These are phyloP conservation scores for Empidonax alnorum DNA, from an alignment of 2,113 vertebrate species.

Conservation along the genomic window DNA sequence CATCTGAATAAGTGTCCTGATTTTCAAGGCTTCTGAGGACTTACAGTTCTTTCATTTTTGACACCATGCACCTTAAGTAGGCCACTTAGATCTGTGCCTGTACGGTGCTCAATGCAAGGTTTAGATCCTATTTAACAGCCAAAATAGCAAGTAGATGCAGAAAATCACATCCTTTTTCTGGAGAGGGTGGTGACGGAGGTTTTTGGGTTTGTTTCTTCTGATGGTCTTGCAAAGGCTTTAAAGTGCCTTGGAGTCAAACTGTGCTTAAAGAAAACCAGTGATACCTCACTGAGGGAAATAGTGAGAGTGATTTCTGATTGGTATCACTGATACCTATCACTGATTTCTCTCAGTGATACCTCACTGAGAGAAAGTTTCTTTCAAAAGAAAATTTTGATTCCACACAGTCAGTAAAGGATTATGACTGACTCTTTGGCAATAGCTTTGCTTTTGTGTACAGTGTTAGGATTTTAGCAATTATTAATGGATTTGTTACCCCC, in stretches of 20 bases:
- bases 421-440: not conserved
- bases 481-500: not conserved
- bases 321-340: no score
- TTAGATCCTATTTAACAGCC: conserved; percentile 12
- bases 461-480: not conserved
- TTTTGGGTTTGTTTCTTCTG: conserved; percentile 30
- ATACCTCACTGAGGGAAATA: not conserved
- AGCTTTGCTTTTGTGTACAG: not conserved
- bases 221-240: not conserved
- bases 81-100: not conserved
- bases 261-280: not conserved
- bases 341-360: no score
- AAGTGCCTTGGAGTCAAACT: not conserved
- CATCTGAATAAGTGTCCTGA: conserved; percentile 33
- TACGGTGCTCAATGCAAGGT: not conserved
- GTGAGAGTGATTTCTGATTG: no score
- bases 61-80: conserved; percentile 16
- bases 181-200: not conserved
- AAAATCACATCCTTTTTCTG: not conserved
- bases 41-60: conserved; percentile 27
- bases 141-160: conserved; percentile 25
- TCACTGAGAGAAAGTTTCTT: not conserved
- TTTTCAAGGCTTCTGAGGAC: conserved; percentile 33
- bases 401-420: not conserved
- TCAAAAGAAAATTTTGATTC: not conserved